Base-by-base conservation (phyloP, 1,140 invertebrate species). In the Cherax destructor region DNA sequence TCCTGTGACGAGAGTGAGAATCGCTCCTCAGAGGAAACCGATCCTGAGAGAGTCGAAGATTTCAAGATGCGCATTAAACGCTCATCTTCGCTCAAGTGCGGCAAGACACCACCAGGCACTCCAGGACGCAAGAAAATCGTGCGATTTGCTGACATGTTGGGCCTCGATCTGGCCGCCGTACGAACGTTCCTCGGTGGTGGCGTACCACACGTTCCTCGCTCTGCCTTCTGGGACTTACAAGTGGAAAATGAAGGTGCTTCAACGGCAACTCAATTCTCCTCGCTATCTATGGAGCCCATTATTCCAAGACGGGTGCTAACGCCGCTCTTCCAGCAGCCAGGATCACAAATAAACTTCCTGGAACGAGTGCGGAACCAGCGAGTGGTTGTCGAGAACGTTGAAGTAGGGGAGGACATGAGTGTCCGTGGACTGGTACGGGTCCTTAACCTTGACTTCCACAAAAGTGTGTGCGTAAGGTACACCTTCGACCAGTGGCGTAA, bases 91-190 rank as follows among this genome's bases (percentile, higher is more conserved):
- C 94, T 99, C 21, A 99, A 98, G 95, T 97, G 97, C 0, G 97
- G 97, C 0, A 99, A 99, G 95, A 98, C 98, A 0, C 98, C 98
- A 41, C 98, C 98, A 0, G 97, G 97, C 3, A 98, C 97, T 13
- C 97, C 97, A 0, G 96, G 97, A 4, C 95, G 97, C 1, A 99
- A 99, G 94, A 99, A 99, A 95, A 98, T 98, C 61, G 98, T 99
- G 1, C 96, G 98, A 24, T 99, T 99, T 94, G 98, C 98, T 0
- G 98, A 99, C 94, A 98, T 97, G 1, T 95, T 99, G 56, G 98
- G 98, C 0, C 95, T 99, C 10, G 98, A 99, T 95, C 95, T 99
- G 91, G 98, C 98, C 16, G 97, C 98, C 93, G 97, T 99, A 0
- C 96, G 98, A 93, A 98, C 97, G 4, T 98, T 98, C 94, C 95